Conservation (phyloP, 2,888 invertebrate species). For the Kryphioiulus occultus region DNA sequence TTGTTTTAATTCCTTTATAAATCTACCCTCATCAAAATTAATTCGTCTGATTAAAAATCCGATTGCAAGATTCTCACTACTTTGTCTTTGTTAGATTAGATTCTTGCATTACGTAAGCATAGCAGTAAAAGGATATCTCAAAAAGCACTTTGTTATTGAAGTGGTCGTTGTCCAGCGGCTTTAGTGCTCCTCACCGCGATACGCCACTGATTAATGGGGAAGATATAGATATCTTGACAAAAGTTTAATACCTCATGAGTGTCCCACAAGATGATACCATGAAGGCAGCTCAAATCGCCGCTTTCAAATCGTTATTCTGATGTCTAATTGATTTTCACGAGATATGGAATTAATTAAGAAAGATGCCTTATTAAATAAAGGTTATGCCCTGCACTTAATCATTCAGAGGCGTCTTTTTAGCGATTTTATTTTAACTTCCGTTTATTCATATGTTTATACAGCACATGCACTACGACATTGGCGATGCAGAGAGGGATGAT, state of each 20-base stretch:
- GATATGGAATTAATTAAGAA: constrained; percentile 1
- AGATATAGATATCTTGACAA: background rate
- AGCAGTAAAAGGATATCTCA: constrained; percentile 7
- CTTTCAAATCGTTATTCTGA: background rate
- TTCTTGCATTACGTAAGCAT: background rate
- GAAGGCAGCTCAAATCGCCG: background rate
- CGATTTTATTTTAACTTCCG: background rate
- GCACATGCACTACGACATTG: too few relatives aligned
- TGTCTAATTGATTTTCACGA: constrained; percentile 6
- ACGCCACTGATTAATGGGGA: background rate
- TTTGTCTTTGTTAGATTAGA: background rate
- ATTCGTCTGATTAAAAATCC: background rate
- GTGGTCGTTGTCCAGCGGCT: background rate
- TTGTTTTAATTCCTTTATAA: too few relatives aligned
- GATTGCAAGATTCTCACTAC: background rate
- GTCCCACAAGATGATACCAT: background rate
- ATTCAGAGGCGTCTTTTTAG: background rate
- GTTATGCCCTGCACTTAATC: background rate
- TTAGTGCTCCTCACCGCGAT: constrained; percentile 11
- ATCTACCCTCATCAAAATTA: background rate
- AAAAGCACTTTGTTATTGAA: constrained; percentile 17
- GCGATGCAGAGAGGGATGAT: background rate
- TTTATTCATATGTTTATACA: background rate
- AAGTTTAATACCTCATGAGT: constrained; percentile 15
- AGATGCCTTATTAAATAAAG: background rate